Evolutionary conservation across 1,140 invertebrate genomes (phyloP).

Genomic region (Scaptomyza montana): DNA sequence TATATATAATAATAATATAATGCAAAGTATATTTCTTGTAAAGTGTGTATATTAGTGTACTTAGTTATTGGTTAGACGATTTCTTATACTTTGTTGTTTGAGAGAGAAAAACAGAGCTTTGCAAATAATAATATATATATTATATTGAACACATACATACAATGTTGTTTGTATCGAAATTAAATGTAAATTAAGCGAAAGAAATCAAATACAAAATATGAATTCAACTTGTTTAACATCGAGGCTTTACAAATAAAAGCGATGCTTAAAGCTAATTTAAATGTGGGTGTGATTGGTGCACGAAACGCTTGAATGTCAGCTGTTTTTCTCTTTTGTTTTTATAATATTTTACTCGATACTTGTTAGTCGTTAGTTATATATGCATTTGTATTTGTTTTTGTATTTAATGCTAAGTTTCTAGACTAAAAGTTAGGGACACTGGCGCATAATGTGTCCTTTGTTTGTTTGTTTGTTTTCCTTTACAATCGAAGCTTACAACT

Average conservation of each 20-base stretch:
- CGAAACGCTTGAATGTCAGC: conserved; percentile 9
- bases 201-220: conserved; percentile 18
- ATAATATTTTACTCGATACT: conserved; percentile 2
- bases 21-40: conserved; percentile 47
- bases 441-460: conserved; percentile 61
- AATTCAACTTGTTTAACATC: conserved; percentile 22
- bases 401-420: conserved; percentile 59
- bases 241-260: conserved; percentile 53
- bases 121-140: conserved; percentile 36
- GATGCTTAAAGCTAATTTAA: conserved; percentile 64
- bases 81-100: conserved; percentile 26
- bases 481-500: conserved; percentile 58
- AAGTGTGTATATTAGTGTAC: conserved; percentile 30
- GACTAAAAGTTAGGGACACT: conserved; percentile 71
- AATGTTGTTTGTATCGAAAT: conserved; percentile 20
- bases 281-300: conserved; percentile 34
- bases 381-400: conserved; percentile 18
- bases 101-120: conserved; percentile 44
- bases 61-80: conserved; percentile 57
- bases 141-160: conserved; percentile 65
- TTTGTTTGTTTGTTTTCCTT: conserved; percentile 50
- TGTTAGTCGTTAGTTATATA: conserved; percentile 21
- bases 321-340: not conserved
- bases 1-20: conserved; percentile 31
- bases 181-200: conserved; percentile 26